phyloP scores from a whole-genome alignment of 2,888 invertebrate species.

The Tryphoninae sp. region DNA sequence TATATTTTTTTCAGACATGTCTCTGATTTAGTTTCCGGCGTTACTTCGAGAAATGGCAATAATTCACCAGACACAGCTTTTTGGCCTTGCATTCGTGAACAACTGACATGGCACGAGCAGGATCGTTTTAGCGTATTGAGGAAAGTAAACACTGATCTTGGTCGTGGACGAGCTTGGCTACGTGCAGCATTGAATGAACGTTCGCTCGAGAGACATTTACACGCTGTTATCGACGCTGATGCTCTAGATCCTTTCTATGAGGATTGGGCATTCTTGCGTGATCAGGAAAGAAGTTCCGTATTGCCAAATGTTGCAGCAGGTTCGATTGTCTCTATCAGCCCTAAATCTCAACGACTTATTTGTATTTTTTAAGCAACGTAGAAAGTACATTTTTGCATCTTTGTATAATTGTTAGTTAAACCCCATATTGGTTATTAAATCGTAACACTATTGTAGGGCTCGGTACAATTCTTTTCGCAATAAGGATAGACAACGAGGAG shows the following conservation, averaged over 20 bases:
- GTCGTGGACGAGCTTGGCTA: constrained; percentile 94
- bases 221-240: constrained; percentile 73
- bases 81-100: constrained; percentile 90
- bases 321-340: constrained; percentile 73
- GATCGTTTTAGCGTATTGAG: constrained; percentile 90
- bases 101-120: constrained; percentile 93
- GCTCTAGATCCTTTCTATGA: constrained; percentile 85
- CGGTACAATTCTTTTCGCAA: constrained; percentile 94
- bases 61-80: constrained; percentile 83
- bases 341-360: neutral
- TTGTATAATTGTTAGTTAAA: neutral
- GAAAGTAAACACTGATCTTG: constrained; percentile 88
- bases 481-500: constrained; percentile 93
- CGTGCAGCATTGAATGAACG: constrained; percentile 95
- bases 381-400: no score
- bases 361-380: no score
- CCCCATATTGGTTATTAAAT: constrained; percentile 3
- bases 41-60: constrained; percentile 79
- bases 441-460: constrained; percentile 84
- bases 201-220: constrained; percentile 88
- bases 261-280: constrained; percentile 91
- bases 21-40: constrained; percentile 87
- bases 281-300: constrained; percentile 89
- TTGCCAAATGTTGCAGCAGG: constrained; percentile 94
- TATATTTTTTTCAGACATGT: constrained; percentile 84